Conservation (phyloP, 1,140 invertebrate species). For the Zeugodacus cucurbitae region DNA sequence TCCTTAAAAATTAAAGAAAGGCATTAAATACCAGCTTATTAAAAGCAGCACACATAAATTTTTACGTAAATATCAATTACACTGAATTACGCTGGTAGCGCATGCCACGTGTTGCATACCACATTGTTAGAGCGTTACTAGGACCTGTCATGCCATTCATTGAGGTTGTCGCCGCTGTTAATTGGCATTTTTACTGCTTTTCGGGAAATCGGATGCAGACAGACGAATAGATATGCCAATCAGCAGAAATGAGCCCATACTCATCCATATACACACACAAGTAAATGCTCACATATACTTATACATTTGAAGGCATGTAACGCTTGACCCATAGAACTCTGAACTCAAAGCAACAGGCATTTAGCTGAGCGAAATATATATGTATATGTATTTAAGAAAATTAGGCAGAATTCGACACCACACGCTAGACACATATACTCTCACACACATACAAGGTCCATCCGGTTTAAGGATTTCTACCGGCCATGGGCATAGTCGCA, state of each 20-base stretch:
- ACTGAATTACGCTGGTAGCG: not conserved
- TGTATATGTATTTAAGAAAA: not conserved
- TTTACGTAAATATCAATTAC: not conserved
- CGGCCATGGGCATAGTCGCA: not conserved
- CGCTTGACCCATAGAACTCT: not conserved
- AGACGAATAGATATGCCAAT: not conserved
- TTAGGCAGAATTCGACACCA: slow-evolving; percentile 11
- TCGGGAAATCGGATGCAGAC: not conserved
- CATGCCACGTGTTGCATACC: not conserved
- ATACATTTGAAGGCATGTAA: not conserved
- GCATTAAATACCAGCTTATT: not conserved
- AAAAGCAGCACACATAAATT: not conserved
- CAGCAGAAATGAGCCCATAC: not conserved
- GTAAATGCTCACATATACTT: not conserved
- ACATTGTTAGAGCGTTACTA: not conserved
- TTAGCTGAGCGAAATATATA: not conserved
- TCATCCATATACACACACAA: not conserved
- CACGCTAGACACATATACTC: not conserved
- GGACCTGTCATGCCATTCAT: not conserved
- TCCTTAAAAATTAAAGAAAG: no score
- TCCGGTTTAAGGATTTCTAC: not conserved
- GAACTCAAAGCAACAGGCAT: not conserved
- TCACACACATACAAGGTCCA: not conserved
- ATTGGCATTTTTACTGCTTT: not conserved
- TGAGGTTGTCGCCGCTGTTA: not conserved